These are phyloP conservation scores for Papilio glaucus DNA, from an alignment of 1,140 invertebrate species.

Conservation along the genomic window DNA sequence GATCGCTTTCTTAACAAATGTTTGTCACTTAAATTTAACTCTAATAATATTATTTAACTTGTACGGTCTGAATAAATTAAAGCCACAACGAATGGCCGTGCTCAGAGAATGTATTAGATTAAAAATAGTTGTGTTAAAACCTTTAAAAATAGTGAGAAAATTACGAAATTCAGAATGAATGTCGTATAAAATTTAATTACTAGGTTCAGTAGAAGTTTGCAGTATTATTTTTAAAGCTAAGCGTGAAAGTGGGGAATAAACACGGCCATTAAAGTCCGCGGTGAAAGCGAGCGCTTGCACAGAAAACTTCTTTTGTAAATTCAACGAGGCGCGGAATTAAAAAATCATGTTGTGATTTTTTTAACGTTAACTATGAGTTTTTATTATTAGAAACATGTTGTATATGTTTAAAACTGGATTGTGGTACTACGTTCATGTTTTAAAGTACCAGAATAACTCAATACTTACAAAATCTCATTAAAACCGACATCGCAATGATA, in stretches of 20 bases:
- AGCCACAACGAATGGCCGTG: background rate
- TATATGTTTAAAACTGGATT: background rate
- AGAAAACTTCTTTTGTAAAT: constrained; percentile 14
- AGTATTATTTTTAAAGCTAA: constrained; percentile 27
- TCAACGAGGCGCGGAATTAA: constrained; percentile 21
- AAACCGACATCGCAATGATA: too few species aligned
- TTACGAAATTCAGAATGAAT: constrained; percentile 6
- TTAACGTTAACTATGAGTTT: constrained; percentile 27
- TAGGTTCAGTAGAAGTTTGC: constrained; percentile 14
- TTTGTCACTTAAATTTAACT: too few species aligned
- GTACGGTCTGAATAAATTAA: too few species aligned
- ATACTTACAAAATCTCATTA: too few species aligned
- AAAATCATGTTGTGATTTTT: constrained; percentile 50
- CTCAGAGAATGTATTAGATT: background rate
- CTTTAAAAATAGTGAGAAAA: background rate
- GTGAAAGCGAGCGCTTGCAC: constrained; percentile 12
- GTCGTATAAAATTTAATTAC: constrained; percentile 31
- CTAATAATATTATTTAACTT: too few species aligned
- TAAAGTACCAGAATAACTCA: too few species aligned
- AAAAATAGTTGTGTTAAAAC: background rate
- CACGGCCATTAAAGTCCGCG: constrained; percentile 33
- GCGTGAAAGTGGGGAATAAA: constrained; percentile 27
- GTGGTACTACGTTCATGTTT: background rate
- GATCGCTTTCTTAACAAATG: too few species aligned
- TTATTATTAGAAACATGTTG: background rate